These are phyloP conservation scores for Atta cephalotes DNA, from an alignment of 1,140 invertebrate species.

Conservation along the genomic window DNA sequence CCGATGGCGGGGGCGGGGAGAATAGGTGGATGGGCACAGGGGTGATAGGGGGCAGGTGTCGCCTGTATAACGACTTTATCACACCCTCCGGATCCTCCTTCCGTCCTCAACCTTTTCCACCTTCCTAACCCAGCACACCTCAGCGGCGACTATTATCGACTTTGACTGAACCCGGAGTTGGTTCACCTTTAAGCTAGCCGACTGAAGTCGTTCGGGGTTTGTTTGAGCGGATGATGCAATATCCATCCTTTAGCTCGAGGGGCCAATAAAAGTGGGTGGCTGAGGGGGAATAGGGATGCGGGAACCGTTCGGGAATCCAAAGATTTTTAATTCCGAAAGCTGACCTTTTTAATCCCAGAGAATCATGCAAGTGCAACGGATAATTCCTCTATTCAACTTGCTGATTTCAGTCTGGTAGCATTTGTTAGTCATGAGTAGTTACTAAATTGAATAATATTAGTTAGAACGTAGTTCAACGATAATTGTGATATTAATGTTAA, in stretches of 20 bases:
- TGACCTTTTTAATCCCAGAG: constrained; percentile 3
- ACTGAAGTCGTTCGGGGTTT: constrained; percentile 78
- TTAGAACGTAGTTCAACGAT: not conserved
- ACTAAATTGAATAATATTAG: constrained; percentile 57
- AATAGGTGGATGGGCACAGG: constrained; percentile 65
- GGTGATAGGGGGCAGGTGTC: constrained; percentile 79
- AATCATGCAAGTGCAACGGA: not conserved
- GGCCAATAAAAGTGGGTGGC: constrained; percentile 76
- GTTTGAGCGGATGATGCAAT: constrained; percentile 82
- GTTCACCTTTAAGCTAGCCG: constrained; percentile 81
- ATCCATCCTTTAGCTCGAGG: constrained; percentile 77
- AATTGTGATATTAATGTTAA: constrained; percentile 53
- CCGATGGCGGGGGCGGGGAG: constrained; percentile 60
- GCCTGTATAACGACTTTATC: constrained; percentile 85
- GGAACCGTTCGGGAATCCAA: constrained; percentile 66
- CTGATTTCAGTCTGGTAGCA: constrained; percentile 11
- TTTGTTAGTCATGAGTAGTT: constrained; percentile 33
- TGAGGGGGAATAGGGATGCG: constrained; percentile 5
- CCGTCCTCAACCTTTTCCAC: constrained; percentile 74
- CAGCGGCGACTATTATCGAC: constrained; percentile 82
- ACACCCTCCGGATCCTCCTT: constrained; percentile 74
- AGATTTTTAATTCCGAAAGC: constrained; percentile 67
- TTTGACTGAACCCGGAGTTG: constrained; percentile 79
- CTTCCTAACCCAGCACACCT: constrained; percentile 76
- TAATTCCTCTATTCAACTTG: constrained; percentile 17